Evolutionary conservation across 2,797 vertebrate genomes (phyloP), one percentile per base, ranked within the genome.

Genomic region (Erithacus rubecula): DNA sequence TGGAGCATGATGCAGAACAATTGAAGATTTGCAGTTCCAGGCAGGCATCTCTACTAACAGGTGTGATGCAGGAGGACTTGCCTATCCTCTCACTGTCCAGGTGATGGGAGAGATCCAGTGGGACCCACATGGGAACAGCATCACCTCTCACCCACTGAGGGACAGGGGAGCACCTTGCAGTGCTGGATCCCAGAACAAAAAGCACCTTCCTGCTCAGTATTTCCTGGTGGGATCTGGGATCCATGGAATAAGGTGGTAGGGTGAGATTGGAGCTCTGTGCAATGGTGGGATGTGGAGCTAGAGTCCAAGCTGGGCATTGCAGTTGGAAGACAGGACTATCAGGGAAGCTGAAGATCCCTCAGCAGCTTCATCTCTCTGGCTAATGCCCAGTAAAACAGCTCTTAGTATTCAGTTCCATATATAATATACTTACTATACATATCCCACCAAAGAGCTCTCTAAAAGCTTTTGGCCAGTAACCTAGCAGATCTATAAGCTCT

Each of bases 101-200:
- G 13, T 34, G 30, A 84, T 8, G 22, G 71, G 13, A 71, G 26
- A 44, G 8, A 30, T 84, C 55, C 12, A 1, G 12, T 10, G 23
- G 27, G 21, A 65, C 12, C 6, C 24, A 62, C 23, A 1, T 11
- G 24, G 29, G 21, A 71, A 29, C 26, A 60, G 51, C 46, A 44
- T 13, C 44, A 59, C 41, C 56, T 77, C 64, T 74, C 7, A 1
- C 16, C 9, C 22, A 7, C 5, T 1, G 0, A 69, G 62, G 51
- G 8, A 3, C 2, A 47, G 37, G 32, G 22, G 22, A 43, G 4
- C 27, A 36, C 10, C n/a, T 46, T 1, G 0, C 23, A 15, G 19
- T 7, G 24, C 36, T 64, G 51, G 16, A n/a, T 30, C 7, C 27
- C 26, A 47, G 29, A 41, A 34, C 30, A 47, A 32, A 43, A 26